phyloP scores from a whole-genome alignment of 2,797 vertebrate species.

The Pampus argenteus region DNA sequence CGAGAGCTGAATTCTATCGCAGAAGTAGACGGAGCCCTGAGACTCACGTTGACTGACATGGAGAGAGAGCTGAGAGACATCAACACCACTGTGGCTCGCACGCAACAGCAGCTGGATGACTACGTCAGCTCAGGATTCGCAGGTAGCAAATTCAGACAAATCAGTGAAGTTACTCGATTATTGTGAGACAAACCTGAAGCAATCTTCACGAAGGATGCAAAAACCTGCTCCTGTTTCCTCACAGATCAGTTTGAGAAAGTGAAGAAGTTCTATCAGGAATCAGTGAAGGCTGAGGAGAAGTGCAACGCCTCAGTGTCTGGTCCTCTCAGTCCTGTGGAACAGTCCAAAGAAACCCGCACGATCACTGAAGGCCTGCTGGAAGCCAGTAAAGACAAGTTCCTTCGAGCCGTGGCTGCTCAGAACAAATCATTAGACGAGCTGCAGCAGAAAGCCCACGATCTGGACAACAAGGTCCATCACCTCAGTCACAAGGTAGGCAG shows the following conservation, averaged over 20 bases:
- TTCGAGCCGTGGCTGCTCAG: slow-evolving; percentile 73
- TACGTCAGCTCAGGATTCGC: slow-evolving; percentile 76
- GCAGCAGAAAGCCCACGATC: slow-evolving; percentile 73
- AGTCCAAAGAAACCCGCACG: slow-evolving; percentile 62
- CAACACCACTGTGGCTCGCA: slow-evolving; percentile 78
- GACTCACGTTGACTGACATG: slow-evolving; percentile 66
- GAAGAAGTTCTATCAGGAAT: slow-evolving; percentile 77
- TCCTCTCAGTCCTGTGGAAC: slow-evolving; percentile 71
- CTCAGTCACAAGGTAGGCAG: slow-evolving; percentile 84
- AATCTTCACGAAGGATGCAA: too few relatives aligned
- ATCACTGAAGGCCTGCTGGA: slow-evolving; percentile 71
- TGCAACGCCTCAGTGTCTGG: slow-evolving; percentile 79
- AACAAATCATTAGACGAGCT: slow-evolving; percentile 83
- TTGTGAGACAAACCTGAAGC: neutral
- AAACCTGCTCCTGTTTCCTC: slow-evolving; percentile 1
- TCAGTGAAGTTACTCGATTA: neutral
- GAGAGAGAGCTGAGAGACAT: slow-evolving; percentile 75
- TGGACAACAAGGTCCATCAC: slow-evolving; percentile 70
- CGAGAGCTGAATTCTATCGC: slow-evolving; percentile 78
- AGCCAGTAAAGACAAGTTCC: slow-evolving; percentile 64
- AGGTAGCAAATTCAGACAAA: slow-evolving; percentile 73
- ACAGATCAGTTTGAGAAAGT: slow-evolving; percentile 88
- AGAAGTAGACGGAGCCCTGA: slow-evolving; percentile 61
- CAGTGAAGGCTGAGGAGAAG: slow-evolving; percentile 72
- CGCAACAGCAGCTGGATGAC: slow-evolving; percentile 70